phyloP scores from a whole-genome alignment of 1,140 invertebrate genomes.

The Ceratoteleas bidentatus region DNA sequence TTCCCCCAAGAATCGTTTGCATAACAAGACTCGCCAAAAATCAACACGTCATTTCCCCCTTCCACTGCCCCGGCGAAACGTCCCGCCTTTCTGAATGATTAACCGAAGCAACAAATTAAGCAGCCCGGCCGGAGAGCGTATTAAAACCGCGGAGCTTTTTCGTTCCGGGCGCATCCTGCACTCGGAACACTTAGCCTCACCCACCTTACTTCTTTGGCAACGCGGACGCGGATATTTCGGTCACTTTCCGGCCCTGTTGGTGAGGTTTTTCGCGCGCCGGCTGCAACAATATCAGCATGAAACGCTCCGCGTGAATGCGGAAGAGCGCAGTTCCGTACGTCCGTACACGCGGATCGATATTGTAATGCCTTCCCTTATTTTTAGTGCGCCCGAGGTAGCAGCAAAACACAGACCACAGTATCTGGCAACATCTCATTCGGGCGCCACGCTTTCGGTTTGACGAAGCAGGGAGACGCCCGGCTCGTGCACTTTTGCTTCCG shows the following conservation, averaged over 20 bases:
- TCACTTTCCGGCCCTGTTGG: conserved; percentile 36
- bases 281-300: conserved; percentile 65
- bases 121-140: too few relatives aligned
- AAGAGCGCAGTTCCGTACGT: conserved; percentile 34
- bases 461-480: too few relatives aligned
- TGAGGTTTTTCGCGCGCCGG: conserved; percentile 44
- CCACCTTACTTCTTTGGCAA: conserved; percentile 44
- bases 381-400: conserved; percentile 72
- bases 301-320: conserved; percentile 26
- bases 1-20: too few relatives aligned
- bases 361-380: conserved; percentile 76
- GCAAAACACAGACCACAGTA: conserved; percentile 58
- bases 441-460: conserved; percentile 9
- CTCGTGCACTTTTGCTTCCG: too few relatives aligned
- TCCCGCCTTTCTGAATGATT: conserved; percentile 29
- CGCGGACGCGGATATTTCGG: too few relatives aligned
- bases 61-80: not conserved
- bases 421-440: conserved; percentile 28
- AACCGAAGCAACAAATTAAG: conserved; percentile 23
- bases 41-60: too few relatives aligned
- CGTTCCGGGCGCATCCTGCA: conserved; percentile 36
- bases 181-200: conserved; percentile 48
- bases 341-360: conserved; percentile 72
- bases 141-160: too few relatives aligned
- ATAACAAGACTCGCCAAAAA: too few relatives aligned